A percentile compares a stretch with the other conserved stretches of the same genome.
Evolutionary conservation across 2,797 vertebrate genomes (phyloP).

Genomic region (Galaxias olidus): DNA sequence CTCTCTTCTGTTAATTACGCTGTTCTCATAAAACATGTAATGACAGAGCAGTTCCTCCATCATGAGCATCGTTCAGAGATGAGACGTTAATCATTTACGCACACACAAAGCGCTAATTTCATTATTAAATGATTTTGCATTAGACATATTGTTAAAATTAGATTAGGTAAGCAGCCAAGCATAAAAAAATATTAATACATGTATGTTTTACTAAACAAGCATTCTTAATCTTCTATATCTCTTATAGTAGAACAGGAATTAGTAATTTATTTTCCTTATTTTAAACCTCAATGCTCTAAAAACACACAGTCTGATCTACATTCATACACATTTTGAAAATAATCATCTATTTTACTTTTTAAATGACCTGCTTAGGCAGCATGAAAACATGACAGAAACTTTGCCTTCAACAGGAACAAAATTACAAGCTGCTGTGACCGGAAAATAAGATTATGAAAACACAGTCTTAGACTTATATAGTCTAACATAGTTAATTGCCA

Average conservation of each 20-base stretch:
- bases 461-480: background rate
- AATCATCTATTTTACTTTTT: too few species aligned
- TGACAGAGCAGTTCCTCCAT: slow-evolving; percentile 52
- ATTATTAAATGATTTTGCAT: slow-evolving; percentile 67
- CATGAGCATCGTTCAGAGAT: slow-evolving; percentile 51
- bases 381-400: background rate
- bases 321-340: too few species aligned
- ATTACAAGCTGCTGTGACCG: background rate
- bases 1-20: too few species aligned
- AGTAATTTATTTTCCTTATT: too few species aligned
- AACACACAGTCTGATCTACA: too few species aligned
- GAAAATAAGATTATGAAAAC: slow-evolving; percentile 18
- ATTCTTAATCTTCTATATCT: too few species aligned
- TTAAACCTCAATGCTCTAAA: too few species aligned
- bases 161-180: slow-evolving; percentile 58
- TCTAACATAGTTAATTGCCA: background rate
- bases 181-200: slow-evolving; percentile 44
- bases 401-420: background rate
- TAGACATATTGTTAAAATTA: slow-evolving; percentile 60
- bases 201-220: slow-evolving; percentile 39
- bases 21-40: slow-evolving; percentile 44
- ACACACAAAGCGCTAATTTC: slow-evolving; percentile 53
- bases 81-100: slow-evolving; percentile 64
- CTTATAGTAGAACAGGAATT: too few species aligned
- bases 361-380: background rate